These are phyloP conservation scores for Phyllopteryx taeniolatus DNA, from an alignment of 2,113 vertebrate genomes.

Conservation along the genomic window DNA sequence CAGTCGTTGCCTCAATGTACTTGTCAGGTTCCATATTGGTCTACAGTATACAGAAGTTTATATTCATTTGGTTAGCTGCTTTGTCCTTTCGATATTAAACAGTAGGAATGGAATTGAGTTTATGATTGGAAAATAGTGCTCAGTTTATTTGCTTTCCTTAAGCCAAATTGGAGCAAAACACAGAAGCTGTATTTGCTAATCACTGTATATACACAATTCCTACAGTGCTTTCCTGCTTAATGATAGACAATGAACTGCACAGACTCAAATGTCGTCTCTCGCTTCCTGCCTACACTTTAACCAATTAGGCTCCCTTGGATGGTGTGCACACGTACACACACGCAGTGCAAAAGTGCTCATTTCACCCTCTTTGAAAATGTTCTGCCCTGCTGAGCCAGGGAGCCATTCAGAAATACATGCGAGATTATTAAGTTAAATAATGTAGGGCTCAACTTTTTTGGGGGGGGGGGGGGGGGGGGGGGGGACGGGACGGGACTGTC, in stretches of 20 bases:
- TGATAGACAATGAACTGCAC: background rate
- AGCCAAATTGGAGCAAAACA: too few relatives aligned
- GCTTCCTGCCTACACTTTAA: constrained; percentile 10
- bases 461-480: background rate
- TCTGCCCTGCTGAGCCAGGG: constrained; percentile 25
- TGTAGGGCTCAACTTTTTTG: constrained; percentile 35
- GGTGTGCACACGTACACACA: constrained; percentile 4
- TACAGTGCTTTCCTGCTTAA: constrained; percentile 1
- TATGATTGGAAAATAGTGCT: background rate
- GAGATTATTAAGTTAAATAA: constrained; percentile 52
- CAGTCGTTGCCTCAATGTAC: too few relatives aligned
- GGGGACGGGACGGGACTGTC: constrained; percentile 19
- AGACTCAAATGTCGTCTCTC: background rate
- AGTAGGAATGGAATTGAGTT: too few relatives aligned
- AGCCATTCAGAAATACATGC: constrained; percentile 31
- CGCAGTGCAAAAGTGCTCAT: constrained; percentile 6
- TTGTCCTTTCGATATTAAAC: too few relatives aligned
- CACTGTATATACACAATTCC: background rate
- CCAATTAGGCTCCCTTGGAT: constrained; percentile 31
- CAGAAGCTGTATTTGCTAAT: too few relatives aligned
- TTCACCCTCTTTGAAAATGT: constrained; percentile 24
- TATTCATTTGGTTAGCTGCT: too few relatives aligned
- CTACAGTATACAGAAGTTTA: too few relatives aligned
- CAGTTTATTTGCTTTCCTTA: too few relatives aligned
- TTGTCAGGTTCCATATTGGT: too few relatives aligned